A percentile compares a stretch with the other conserved stretches of the same genome.
Evolutionary conservation across 2,113 vertebrate species (phyloP).

Genomic region (Chrysochloris asiatica): DNA sequence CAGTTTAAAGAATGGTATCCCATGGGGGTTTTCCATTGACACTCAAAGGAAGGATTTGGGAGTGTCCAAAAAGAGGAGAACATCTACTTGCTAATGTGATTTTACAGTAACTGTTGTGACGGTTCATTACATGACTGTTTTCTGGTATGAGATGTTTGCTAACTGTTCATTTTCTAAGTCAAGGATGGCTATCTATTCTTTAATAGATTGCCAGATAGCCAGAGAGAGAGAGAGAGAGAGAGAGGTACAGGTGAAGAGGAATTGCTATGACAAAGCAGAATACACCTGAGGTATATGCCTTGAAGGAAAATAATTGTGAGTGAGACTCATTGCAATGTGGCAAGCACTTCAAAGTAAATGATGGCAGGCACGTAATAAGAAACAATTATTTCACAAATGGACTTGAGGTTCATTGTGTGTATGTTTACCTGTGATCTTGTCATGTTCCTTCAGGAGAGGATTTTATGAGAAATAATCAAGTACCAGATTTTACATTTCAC

Average conservation of each 20-base stretch:
- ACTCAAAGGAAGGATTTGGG: neutral
- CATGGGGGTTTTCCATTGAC: neutral
- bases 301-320: neutral
- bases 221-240: neutral
- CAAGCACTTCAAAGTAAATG: neutral
- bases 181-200: neutral
- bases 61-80: neutral
- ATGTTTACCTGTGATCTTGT: constrained; percentile 13
- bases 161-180: constrained; percentile 4
- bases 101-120: neutral
- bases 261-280: neutral
- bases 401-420: neutral
- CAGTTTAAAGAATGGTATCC: neutral
- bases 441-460: neutral
- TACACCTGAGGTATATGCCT: neutral
- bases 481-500: constrained; percentile 24
- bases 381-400: neutral
- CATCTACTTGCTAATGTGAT: neutral
- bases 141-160: neutral
- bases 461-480: constrained; percentile 28
- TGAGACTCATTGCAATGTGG: neutral
- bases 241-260: neutral
- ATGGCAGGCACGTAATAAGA: neutral
- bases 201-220: neutral
- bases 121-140: neutral